These are phyloP conservation scores for Anser brachyrhynchus DNA, from an alignment of 2,113 vertebrate species.

Conservation along the genomic window DNA sequence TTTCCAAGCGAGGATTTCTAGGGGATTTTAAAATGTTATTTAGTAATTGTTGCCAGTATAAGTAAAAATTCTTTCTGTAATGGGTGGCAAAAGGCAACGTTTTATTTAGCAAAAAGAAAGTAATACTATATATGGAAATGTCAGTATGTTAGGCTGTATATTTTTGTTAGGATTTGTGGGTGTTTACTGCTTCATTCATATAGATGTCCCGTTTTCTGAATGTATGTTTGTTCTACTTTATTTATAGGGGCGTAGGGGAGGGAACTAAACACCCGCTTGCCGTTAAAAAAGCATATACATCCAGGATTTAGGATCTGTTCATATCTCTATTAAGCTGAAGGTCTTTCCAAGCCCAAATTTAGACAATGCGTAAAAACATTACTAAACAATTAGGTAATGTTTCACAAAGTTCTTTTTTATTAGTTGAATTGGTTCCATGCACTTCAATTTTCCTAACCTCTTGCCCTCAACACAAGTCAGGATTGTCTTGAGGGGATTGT, in stretches of 20 bases:
- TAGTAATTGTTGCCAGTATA: background rate
- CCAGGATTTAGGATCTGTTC: conserved; percentile 41
- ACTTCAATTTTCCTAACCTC: conserved; percentile 67
- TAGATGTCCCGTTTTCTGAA: conserved; percentile 9
- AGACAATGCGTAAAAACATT: conserved; percentile 77
- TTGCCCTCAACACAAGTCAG: conserved; percentile 45
- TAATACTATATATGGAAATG: conserved; percentile 57
- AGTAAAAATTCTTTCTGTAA: background rate
- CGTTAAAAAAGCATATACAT: conserved; percentile 32
- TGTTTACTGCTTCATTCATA: conserved; percentile 1
- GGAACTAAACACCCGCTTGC: background rate
- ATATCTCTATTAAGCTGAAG: conserved; percentile 56
- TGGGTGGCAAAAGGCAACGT: conserved; percentile 22
- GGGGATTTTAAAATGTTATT: background rate
- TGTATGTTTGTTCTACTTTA: background rate
- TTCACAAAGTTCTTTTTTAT: conserved; percentile 73
- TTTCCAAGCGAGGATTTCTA: background rate
- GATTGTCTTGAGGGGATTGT: conserved; percentile 41
- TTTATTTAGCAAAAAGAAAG: conserved; percentile 69
- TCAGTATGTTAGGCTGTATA: conserved; percentile 26
- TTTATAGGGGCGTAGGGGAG: background rate
- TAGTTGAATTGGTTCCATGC: conserved; percentile 67
- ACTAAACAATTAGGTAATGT: conserved; percentile 81
- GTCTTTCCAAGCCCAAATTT: conserved; percentile 73
- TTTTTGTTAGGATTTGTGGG: conserved; percentile 47